Percentiles rank a stretch among this genome's conserved stretches.
Conservation (phyloP, 2,888 invertebrate genomes). For the Amaurobius ferox region DNA sequence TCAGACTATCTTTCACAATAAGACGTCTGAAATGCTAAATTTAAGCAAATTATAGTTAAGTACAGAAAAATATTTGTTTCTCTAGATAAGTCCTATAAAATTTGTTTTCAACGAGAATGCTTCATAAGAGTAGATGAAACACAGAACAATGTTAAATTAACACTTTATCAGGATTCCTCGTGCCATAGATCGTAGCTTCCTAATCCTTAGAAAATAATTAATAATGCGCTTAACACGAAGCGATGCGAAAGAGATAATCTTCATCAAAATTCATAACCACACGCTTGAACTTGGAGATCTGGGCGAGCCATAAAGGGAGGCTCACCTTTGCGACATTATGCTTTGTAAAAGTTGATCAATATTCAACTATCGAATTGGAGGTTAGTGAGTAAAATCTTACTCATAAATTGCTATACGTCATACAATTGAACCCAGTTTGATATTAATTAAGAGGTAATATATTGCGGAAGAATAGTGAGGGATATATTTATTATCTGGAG, state of each 20-base stretch:
- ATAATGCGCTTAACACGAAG: not conserved
- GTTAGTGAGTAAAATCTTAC: not conserved
- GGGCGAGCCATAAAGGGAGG: not conserved
- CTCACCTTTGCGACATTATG: not conserved
- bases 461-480: not conserved
- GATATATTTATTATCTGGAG: too few species aligned
- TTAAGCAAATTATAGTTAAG: too few species aligned
- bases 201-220: not conserved
- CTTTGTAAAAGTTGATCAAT: conserved; percentile 4
- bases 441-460: conserved; percentile 4
- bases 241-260: not conserved
- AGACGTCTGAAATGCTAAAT: too few species aligned
- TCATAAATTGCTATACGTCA: not conserved
- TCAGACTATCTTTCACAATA: too few species aligned
- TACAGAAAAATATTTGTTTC: too few species aligned
- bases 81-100: too few species aligned
- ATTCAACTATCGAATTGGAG: not conserved
- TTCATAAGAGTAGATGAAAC: too few species aligned
- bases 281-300: not conserved
- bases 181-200: too few species aligned
- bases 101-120: too few species aligned
- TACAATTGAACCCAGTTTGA: not conserved
- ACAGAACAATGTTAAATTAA: too few species aligned
- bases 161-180: too few species aligned
- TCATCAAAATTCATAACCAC: not conserved